Conservation (phyloP, 2,888 invertebrate genomes). For the Dinocampus coccinellae region DNA sequence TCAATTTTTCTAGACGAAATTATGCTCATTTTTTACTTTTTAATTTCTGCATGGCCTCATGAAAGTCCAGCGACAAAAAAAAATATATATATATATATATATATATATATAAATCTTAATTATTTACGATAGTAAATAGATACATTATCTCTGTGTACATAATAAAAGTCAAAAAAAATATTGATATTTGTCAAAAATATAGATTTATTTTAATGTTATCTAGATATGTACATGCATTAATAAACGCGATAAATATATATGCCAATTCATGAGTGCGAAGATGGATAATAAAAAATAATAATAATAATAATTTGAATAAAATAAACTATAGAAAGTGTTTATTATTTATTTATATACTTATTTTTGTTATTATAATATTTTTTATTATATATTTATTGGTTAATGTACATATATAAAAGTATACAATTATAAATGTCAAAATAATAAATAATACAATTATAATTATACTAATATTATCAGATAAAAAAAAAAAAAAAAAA, state of each 20-base stretch:
- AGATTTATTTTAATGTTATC: slow-evolving; percentile 70
- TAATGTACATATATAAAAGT: no score
- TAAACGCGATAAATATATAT: background rate
- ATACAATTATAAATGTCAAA: no score
- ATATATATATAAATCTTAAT: background rate
- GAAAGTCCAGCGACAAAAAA: no score
- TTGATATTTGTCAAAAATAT: slow-evolving; percentile 61
- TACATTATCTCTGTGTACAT: slow-evolving; percentile 15
- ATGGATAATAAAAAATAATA: background rate
- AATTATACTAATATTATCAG: background rate
- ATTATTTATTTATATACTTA: background rate
- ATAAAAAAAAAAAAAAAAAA: background rate
- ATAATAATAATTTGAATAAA: background rate
- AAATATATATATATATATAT: no score
- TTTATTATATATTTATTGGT: no score
- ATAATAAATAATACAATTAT: no score
- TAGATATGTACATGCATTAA: slow-evolving; percentile 51
- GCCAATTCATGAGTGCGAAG: background rate
- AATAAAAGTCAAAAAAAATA: slow-evolving; percentile 49
- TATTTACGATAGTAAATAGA: background rate
- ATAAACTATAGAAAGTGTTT: background rate
- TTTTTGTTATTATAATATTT: no score
- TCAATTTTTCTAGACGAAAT: no score
- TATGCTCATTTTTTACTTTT: no score
- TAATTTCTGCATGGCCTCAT: no score